Evolutionary conservation across 2,113 vertebrate genomes (phyloP), one percentile per base, ranked within the genome.

Genomic region (Solea solea): DNA sequence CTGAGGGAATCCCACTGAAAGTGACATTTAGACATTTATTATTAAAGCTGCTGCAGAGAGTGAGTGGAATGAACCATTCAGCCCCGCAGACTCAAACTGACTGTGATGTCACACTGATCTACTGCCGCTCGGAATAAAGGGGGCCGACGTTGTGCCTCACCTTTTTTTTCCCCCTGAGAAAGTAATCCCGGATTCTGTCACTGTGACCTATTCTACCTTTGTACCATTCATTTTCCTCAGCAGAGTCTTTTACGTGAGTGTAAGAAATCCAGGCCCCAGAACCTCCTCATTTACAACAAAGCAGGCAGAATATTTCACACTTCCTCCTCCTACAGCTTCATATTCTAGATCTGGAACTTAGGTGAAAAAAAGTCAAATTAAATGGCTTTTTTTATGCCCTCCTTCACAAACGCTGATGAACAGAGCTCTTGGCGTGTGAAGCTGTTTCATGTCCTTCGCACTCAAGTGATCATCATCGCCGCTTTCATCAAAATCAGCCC

Each of bases 401-500:
- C 61, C 46, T 72, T 34, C 34, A 34, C 44, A 15, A 21, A 59
- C 52, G 21, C 73, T 76, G 69, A 84, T 76, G 76, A 76, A 57
- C 49, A 59, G 58, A 69, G 49, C 53, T 72, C 54, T 65, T 50
- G 51, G 41, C 61, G 42, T 51, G 61, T 25, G 58, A 75, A 70
- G 45, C 50, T 16, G 9, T 44, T 82, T 72, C 62, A 72, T 72
- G 21, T 61, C 40, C 54, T 61, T 66, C 60, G 50, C 21, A 53
- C 49, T 72, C 44, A 58, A 59, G 74, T 51, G 59, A 73, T 83
- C 49, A 78, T 68, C 42, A 56, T 39, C 25, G 75, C 76, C 25
- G 75, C 76, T 16, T 63, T 62, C 67, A 66, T 86, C 69, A 73
- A 69, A 87, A 87, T 85, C 80, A 85, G 76, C 25, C 58, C 16